A percentile compares a stretch with the other conserved stretches of the same genome.
Conservation (phyloP, 1,140 invertebrate genomes). For the Cotesia chilonis region DNA sequence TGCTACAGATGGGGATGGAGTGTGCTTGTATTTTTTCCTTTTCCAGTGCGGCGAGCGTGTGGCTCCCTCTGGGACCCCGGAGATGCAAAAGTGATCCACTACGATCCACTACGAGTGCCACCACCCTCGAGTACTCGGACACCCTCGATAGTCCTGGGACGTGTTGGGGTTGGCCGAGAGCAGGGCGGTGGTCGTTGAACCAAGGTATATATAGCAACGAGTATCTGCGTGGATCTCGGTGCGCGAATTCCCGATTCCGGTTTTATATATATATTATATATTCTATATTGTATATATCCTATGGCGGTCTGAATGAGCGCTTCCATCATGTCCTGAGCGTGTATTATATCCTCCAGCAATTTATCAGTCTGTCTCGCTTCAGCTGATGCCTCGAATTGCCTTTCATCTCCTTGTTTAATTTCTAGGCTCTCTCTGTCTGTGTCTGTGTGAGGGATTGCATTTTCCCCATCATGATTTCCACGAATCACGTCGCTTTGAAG, state of each 20-base stretch:
- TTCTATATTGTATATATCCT: too few species aligned
- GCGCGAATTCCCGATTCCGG: conserved; percentile 44
- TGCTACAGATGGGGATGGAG: too few species aligned
- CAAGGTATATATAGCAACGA: conserved; percentile 52
- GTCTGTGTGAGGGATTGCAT: too few species aligned
- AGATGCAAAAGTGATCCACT: conserved; percentile 27
- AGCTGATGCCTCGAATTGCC: too few species aligned
- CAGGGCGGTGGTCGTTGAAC: conserved; percentile 67
- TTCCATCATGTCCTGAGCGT: too few species aligned
- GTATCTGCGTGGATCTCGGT: conserved; percentile 55
- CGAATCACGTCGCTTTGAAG: neutral
- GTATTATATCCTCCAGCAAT: too few species aligned
- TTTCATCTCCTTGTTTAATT: too few species aligned
- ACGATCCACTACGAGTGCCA: conserved; percentile 4
- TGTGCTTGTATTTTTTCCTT: conserved; percentile 9
- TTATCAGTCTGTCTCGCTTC: too few species aligned
- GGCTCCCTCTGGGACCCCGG: conserved; percentile 31
- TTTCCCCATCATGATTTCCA: neutral
- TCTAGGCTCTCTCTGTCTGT: too few species aligned
- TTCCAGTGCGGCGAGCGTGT: conserved; percentile 8
- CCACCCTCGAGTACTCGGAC: neutral
- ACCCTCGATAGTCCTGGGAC: conserved; percentile 23
- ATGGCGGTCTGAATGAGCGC: too few species aligned
- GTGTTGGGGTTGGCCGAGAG: conserved; percentile 56
- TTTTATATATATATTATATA: too few species aligned